Evolutionary conservation across 2,888 invertebrate species (phyloP).

Genomic region (Synergus laeviventris): DNA sequence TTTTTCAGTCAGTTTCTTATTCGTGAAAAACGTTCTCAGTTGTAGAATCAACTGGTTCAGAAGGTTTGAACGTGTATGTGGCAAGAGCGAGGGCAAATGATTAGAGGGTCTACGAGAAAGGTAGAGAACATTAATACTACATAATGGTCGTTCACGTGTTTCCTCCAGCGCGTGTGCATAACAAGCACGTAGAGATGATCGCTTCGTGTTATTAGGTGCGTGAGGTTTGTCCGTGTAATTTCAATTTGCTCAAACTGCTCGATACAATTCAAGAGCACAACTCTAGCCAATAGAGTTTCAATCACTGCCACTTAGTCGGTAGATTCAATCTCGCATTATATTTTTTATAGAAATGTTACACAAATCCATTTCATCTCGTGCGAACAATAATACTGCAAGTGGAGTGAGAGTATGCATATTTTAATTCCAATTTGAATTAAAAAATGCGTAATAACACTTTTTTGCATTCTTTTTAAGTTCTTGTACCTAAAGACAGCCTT

Average conservation of each 20-base stretch:
- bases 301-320: background rate
- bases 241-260: background rate
- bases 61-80: background rate
- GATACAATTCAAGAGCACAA: background rate
- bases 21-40: background rate
- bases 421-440: background rate
- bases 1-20: background rate
- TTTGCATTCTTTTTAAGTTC: background rate
- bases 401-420: background rate
- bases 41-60: background rate
- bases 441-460: background rate
- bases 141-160: conserved; percentile 1
- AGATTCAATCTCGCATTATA: background rate
- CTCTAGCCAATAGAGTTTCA: conserved; percentile 8
- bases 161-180: background rate
- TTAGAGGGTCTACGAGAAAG: background rate
- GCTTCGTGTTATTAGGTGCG: conserved; percentile 14
- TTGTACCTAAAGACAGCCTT: too few species aligned
- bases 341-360: background rate
- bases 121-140: conserved; percentile 6
- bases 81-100: background rate
- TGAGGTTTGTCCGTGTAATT: background rate
- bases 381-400: background rate
- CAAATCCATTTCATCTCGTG: background rate
- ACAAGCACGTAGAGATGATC: conserved; percentile 14